phyloP scores from a whole-genome alignment of 2,797 vertebrate genomes.

The Lateolabrax maculatus region DNA sequence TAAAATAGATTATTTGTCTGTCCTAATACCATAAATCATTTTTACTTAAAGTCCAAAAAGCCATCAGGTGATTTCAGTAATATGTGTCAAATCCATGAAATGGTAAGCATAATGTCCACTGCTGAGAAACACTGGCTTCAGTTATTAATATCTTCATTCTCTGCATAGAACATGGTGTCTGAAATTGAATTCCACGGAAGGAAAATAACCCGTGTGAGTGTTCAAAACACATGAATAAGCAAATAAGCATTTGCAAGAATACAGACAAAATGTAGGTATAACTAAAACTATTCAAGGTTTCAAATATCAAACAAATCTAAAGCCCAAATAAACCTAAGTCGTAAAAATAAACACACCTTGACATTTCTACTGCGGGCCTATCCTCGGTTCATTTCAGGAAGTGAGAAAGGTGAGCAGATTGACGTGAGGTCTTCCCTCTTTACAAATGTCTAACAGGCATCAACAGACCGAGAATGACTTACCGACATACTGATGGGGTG shows the following conservation, averaged over 20 bases:
- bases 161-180: not conserved
- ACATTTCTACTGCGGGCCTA: too few species aligned
- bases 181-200: not conserved
- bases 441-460: not conserved
- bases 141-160: not conserved
- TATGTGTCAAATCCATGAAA: not conserved
- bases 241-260: not conserved
- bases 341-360: not conserved
- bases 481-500: conserved; percentile 19
- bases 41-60: not conserved
- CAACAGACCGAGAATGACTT: conserved; percentile 28
- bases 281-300: not conserved
- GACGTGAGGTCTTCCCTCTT: not conserved
- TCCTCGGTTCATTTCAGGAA: conserved; percentile 34
- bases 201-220: not conserved
- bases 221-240: not conserved
- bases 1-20: not conserved
- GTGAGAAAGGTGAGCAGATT: conserved; percentile 30
- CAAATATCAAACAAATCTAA: not conserved
- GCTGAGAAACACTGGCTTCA: not conserved
- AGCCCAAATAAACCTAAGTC: rapidly evolving
- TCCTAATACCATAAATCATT: not conserved
- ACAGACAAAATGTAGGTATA: not conserved
- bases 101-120: not conserved
- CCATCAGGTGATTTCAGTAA: not conserved